Conservation (phyloP, 2,797 vertebrate genomes). For the Micrastur ruficollis region DNA sequence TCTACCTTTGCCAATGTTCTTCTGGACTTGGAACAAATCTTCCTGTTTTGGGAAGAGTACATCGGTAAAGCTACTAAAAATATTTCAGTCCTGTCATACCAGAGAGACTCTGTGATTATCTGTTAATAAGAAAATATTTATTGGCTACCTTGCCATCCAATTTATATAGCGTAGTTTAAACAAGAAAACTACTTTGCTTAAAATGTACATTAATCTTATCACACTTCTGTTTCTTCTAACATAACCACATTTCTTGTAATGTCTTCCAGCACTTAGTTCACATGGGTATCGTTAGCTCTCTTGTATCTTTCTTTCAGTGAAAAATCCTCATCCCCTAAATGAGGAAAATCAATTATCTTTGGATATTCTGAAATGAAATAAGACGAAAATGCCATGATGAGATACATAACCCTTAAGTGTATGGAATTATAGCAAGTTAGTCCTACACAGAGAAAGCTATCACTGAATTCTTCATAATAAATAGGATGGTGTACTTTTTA, state of each 20-base stretch:
- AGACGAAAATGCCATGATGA: not conserved
- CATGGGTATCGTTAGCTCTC: fast-evolving
- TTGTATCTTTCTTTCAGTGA: not conserved
- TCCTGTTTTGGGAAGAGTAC: not conserved
- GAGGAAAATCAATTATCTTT: not conserved
- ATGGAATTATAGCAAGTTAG: not conserved
- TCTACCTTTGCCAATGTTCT: not conserved
- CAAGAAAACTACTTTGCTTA: not conserved
- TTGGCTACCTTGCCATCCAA: not conserved
- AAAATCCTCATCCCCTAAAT: not conserved
- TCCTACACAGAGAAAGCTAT: not conserved
- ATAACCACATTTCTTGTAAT: not conserved
- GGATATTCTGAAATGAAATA: not conserved
- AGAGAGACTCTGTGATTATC: not conserved
- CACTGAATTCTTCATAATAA: not conserved
- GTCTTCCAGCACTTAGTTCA: not conserved
- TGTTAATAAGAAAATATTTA: not conserved
- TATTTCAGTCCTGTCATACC: not conserved
- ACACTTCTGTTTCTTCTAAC: not conserved
- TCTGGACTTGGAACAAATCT: not conserved
- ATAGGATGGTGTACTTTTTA: not conserved
- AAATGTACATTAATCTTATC: not conserved
- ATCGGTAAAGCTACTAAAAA: not conserved
- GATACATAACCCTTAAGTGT: not conserved
- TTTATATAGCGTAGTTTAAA: not conserved